phyloP scores from a whole-genome alignment of 2,113 vertebrate species.

The Pedionomus torquatus region DNA sequence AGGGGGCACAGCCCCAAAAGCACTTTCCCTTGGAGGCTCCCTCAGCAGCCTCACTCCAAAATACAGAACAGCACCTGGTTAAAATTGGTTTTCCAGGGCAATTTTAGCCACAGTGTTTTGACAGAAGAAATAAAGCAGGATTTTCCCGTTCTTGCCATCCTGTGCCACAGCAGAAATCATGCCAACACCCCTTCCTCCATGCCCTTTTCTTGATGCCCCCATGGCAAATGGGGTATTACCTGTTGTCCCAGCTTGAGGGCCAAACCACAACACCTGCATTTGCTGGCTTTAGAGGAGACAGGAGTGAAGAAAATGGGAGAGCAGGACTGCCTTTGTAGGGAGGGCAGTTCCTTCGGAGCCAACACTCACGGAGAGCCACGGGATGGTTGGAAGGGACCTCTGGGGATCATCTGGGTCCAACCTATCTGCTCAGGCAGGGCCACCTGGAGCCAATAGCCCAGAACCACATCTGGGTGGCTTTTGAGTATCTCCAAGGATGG shows the following conservation, averaged over 20 bases:
- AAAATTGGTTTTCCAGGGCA: neutral
- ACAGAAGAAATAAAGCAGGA: neutral
- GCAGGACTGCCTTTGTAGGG: neutral
- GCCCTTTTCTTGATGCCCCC: neutral
- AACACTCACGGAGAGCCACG: neutral
- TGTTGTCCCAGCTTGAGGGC: neutral
- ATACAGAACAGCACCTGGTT: accelerated
- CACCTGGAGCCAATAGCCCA: neutral
- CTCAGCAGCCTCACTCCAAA: neutral
- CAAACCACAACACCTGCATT: neutral
- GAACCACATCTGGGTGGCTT: accelerated
- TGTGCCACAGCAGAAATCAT: neutral
- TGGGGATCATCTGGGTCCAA: neutral
- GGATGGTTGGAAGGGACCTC: neutral
- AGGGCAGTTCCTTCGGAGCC: no score
- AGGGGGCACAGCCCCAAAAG: neutral
- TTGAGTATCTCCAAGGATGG: neutral
- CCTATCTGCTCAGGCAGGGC: neutral
- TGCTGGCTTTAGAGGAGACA: neutral
- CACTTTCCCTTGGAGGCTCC: accelerated
- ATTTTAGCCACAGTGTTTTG: neutral
- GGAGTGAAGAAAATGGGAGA: neutral
- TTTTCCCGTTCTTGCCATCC: neutral
- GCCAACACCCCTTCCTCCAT: neutral
- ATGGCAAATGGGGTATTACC: neutral